Percentiles rank a stretch among this genome's conserved stretches.
phyloP scores from a whole-genome alignment of 2,888 invertebrate genomes.

The Hirtodrosophila cameraria region DNA sequence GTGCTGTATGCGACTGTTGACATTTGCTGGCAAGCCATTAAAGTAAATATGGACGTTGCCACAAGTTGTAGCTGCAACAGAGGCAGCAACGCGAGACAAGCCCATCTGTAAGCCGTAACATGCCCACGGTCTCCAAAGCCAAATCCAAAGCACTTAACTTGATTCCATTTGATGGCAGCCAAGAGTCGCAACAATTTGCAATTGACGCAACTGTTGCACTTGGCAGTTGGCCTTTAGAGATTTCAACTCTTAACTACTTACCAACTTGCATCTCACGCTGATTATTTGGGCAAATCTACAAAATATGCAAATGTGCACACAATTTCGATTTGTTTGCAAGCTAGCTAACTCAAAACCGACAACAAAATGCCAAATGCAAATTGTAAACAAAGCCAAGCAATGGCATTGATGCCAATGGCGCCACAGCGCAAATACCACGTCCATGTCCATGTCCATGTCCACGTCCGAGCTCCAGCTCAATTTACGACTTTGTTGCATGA shows the following conservation, averaged over 20 bases:
- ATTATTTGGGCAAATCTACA: conserved; percentile 34
- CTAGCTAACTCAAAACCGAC: background rate
- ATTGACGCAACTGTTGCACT: conserved; percentile 44
- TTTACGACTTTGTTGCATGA: background rate
- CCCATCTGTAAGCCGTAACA: conserved; percentile 3
- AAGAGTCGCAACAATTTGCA: conserved; percentile 26
- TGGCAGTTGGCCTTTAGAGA: background rate
- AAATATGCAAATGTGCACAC: conserved; percentile 49
- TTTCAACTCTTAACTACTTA: conserved; percentile 3
- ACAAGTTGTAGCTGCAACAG: conserved; percentile 14
- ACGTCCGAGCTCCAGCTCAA: background rate
- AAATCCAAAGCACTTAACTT: conserved; percentile 37
- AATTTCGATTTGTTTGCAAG: conserved; percentile 34
- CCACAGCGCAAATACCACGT: conserved; percentile 1
- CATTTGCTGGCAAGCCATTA: conserved; percentile 20
- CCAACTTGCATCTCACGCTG: conserved; percentile 25
- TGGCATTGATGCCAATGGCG: conserved; percentile 10
- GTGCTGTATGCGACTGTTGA: background rate
- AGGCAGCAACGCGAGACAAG: background rate
- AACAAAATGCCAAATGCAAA: conserved; percentile 11
- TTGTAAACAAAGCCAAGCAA: conserved; percentile 16
- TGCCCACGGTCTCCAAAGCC: background rate
- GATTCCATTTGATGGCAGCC: conserved; percentile 32
- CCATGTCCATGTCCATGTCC: too few species aligned
- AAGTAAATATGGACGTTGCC: conserved; percentile 34